Base-by-base conservation (phyloP, 2,797 vertebrate species). In the Syncerus caffer region DNA sequence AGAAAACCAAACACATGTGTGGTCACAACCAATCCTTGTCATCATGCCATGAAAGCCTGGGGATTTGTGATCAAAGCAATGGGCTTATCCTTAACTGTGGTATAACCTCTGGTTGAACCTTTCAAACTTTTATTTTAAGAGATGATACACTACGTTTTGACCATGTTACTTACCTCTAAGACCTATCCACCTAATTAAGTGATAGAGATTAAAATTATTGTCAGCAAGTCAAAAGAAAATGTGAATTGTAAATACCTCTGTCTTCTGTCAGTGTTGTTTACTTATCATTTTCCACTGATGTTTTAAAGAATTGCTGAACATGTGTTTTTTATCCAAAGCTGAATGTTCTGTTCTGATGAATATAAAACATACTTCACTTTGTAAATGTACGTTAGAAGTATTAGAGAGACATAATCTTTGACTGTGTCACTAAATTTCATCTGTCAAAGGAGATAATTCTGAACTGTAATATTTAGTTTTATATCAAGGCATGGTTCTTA, bases 31-130 rank as follows among this genome's bases (percentile, higher is more conserved):
- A 99, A 98, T 99, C 98, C 98, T 98, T 99, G 98, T 99, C 99
- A 99, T 96, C 96, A 97, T 97, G 95, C 98, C 97, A 97, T 98
- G 99, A 99, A 99, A 99, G 98, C 98, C 98, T 99, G 97, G 98
- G 97, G 98, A 98, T 99, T 82, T 45, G 97, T 99, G 99, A 99
- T 99, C 99, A 99, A 99, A 99, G 99, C 97, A 85, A 83, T 58
- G 85, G 97, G 95, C 98, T 99, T 99, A 97, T 99, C 98, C 98
- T 99, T 97, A 98, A 97, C 98, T 98, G 95, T 98, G 96, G 97
- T 98, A 96, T 99, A 99, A 99, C 99, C 99, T 99, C 98, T 98
- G 97, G 96, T 98, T 99, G 99, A 99, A 99, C 99, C 98, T 98
- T 85, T 98, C 76, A 97, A 10, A 89, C 97, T 98, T 98, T 98